A percentile compares a stretch with the other conserved stretches of the same genome.
phyloP scores from a whole-genome alignment of 2,888 invertebrate genomes.

The Eilema griseolum region DNA sequence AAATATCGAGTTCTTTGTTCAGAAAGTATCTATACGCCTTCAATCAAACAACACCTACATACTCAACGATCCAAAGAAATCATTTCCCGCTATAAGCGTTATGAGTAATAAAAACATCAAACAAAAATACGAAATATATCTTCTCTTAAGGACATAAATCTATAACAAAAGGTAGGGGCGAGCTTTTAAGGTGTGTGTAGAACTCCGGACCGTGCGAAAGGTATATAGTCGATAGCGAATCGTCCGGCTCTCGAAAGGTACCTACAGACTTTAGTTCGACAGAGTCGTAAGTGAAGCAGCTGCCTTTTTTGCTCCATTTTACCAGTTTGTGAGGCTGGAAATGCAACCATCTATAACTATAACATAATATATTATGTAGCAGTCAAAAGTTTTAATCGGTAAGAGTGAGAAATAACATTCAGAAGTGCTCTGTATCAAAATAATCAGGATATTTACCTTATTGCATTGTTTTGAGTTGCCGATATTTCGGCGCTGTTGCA shows the following conservation, averaged over 20 bases:
- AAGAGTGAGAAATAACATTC: not conserved
- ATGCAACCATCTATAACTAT: conserved; percentile 65
- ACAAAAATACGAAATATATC: conserved; percentile 16
- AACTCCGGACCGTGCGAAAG: conserved; percentile 61
- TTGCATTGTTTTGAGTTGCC: too few relatives aligned
- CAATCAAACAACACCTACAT: conserved; percentile 3
- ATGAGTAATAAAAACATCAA: conserved; percentile 16
- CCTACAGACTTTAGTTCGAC: conserved; percentile 61
- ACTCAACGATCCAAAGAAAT: conserved; percentile 18
- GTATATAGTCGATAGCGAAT: conserved; percentile 47
- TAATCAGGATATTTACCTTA: too few relatives aligned
- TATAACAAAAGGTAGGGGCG: conserved; percentile 31
- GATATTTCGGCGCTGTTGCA: too few relatives aligned
- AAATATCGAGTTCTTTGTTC: conserved; percentile 8
- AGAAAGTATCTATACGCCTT: not conserved
- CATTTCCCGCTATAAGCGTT: conserved; percentile 15
- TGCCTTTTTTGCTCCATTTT: conserved; percentile 79
- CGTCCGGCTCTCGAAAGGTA: conserved; percentile 44
- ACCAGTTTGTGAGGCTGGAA: conserved; percentile 74
- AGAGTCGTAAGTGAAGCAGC: conserved; percentile 68
- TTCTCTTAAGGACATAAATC: conserved; percentile 31
- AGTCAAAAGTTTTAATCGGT: not conserved
- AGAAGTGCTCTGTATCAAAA: too few relatives aligned
- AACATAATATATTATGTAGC: conserved; percentile 18
- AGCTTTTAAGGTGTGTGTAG: conserved; percentile 50